phyloP scores from a whole-genome alignment of 2,113 vertebrate genomes.

The human (Homo sapiens) region DNA sequence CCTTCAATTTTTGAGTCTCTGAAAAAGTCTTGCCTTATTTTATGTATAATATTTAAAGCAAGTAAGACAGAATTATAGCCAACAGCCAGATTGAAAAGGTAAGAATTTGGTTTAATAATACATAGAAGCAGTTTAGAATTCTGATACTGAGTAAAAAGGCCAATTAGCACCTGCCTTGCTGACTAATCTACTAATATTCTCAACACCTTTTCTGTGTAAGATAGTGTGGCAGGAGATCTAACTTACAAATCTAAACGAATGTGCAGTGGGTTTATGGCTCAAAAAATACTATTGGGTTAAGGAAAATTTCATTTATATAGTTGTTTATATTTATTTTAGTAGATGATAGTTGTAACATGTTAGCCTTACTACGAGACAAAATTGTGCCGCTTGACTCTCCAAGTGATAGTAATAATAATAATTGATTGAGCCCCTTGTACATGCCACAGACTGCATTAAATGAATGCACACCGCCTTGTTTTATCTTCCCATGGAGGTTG shows the following conservation, averaged over 20 bases:
- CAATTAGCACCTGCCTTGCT: constrained; percentile 47
- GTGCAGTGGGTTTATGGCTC: not conserved
- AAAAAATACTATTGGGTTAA: not conserved
- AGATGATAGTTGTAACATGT: not conserved
- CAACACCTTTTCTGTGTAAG: constrained; percentile 66
- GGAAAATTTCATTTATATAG: not conserved
- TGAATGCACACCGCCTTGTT: not conserved
- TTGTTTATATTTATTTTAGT: not conserved
- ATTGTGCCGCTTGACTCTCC: not conserved
- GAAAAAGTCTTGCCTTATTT: not conserved
- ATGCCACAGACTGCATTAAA: not conserved
- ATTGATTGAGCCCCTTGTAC: not conserved
- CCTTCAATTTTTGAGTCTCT: not conserved
- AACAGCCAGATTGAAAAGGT: not conserved
- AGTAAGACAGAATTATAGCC: not conserved
- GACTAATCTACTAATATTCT: constrained; percentile 57
- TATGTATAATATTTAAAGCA: not conserved
- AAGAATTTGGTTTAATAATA: constrained; percentile 36
- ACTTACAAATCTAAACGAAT: constrained; percentile 18
- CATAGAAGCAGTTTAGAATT: constrained; percentile 33
- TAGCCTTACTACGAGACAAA: not conserved
- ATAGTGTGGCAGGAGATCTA: not conserved
- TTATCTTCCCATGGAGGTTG: not conserved
- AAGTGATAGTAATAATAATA: constrained; percentile 46
- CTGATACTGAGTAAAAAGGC: constrained; percentile 46